Evolutionary conservation across 2,113 vertebrate genomes (phyloP).

Genomic region (Petaurus breviceps): DNA sequence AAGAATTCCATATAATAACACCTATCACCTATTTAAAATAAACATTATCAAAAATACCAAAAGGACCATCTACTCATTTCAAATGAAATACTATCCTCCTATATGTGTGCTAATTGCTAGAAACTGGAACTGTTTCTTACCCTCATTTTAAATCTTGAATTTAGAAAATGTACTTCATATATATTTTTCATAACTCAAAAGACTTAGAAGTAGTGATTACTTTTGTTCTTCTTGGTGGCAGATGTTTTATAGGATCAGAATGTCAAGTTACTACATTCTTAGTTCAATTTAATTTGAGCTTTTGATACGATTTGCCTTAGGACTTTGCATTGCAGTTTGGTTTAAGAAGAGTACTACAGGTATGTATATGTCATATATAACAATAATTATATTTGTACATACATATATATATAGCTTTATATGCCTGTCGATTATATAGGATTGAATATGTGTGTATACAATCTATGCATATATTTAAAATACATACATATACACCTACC

Average conservation of each 20-base stretch:
- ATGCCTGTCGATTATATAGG: neutral
- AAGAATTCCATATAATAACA: neutral
- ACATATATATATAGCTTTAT: neutral
- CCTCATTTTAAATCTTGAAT: neutral
- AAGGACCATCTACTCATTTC: neutral
- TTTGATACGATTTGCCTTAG: neutral
- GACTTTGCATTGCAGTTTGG: neutral
- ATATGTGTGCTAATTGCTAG: neutral
- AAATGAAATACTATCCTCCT: neutral
- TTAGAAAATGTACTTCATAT: neutral
- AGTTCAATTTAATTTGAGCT: neutral
- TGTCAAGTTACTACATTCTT: neutral
- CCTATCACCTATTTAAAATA: neutral
- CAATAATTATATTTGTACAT: neutral
- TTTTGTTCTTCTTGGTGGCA: neutral
- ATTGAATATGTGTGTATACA: neutral
- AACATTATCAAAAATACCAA: neutral
- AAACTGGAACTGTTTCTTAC: neutral
- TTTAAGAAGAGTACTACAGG: neutral
- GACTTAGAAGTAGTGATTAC: neutral
- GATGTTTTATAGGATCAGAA: neutral
- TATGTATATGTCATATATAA: neutral
- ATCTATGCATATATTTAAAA: neutral
- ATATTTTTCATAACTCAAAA: neutral
- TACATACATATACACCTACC: neutral